phyloP scores from a whole-genome alignment of 1,140 invertebrate genomes.

The Oryctes rhinoceros region DNA sequence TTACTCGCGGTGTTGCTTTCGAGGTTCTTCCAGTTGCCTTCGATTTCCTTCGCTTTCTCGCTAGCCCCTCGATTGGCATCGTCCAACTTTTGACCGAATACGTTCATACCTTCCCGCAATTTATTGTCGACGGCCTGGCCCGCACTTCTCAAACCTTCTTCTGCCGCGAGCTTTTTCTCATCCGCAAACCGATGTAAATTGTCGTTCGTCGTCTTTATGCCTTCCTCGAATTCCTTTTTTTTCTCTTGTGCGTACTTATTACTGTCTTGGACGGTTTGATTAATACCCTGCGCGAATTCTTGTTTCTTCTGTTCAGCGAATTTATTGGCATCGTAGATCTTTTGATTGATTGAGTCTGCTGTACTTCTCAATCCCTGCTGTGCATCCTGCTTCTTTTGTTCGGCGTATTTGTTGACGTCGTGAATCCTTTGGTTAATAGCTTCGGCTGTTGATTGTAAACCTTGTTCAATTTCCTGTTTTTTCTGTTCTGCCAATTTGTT shows the following conservation, averaged over 20 bases:
- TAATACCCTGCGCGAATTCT: constrained; percentile 31
- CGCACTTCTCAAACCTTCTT: neutral
- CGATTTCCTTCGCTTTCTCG: constrained; percentile 24
- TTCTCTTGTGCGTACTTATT: constrained; percentile 37
- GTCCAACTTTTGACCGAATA: constrained; percentile 24
- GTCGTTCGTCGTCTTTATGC: constrained; percentile 19
- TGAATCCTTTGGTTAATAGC: constrained; percentile 41
- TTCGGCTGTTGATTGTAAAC: neutral
- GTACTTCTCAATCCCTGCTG: constrained; percentile 27
- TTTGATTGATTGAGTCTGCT: constrained; percentile 42
- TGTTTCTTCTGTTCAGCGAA: constrained; percentile 42
- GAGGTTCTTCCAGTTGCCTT: constrained; percentile 26
- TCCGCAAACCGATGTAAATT: constrained; percentile 42
- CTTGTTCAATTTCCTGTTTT: constrained; percentile 41
- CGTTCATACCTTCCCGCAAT: constrained; percentile 45
- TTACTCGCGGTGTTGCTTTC: constrained; percentile 33
- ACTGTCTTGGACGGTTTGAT: constrained; percentile 13
- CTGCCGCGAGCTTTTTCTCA: constrained; percentile 43
- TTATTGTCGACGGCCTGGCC: constrained; percentile 49
- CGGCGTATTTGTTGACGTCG: constrained; percentile 37
- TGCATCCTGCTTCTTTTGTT: constrained; percentile 45
- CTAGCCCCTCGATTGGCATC: constrained; percentile 42
- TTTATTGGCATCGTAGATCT: constrained; percentile 26
- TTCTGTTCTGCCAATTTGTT: constrained; percentile 38
- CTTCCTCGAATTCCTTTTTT: constrained; percentile 42